Evolutionary conservation across 1,140 invertebrate genomes (phyloP), one percentile per base, ranked within the genome.

Genomic region (Atta texana): DNA sequence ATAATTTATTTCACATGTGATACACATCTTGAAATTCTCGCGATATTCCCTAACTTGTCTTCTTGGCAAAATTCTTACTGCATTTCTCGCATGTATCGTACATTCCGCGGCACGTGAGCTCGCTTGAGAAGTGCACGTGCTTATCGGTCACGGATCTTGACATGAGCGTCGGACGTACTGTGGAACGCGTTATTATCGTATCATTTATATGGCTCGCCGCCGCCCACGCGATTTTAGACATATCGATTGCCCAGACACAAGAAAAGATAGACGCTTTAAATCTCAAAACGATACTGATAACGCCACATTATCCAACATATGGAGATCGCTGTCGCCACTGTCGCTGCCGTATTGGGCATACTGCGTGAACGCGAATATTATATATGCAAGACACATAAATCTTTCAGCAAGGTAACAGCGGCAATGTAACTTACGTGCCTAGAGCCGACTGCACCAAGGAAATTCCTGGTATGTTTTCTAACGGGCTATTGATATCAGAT

Each of bases 341-440:
- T 61, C 53, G 69, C 53, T 49, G 55, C 53, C 71, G 55, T 75
- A 90, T 87, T 59, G 53, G 53, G 63, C n/a, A 24, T 44, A 53
- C 59, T 59, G 86, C 61, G 85, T 80, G 71, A 72, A 82, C 84
- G 85, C 87, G 53, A 72, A 82, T 90, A 89, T 90, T 87, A 87
- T 72, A 78, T 76, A 87, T 84, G 88, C 89, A 80, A 84, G 88
- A 78, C 78, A 74, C 89, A 90, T 90, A 90, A 90, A 90, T 90
- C 86, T 87, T 34, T 34, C 28, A 57, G 85, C 76, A 76, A 85
- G 75, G 88, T 69, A 87, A 89, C 89, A 69, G 69, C 55, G 72
- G 66, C 85, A 59, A 72, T 77, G 77, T 72, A 49, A 72, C 21
- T 55, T 82, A 28, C 44, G 51, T 71, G 57, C 53, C 61, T 80